Base-by-base conservation (phyloP, 2,113 vertebrate genomes). In the Campylomormyrus tamandua region DNA sequence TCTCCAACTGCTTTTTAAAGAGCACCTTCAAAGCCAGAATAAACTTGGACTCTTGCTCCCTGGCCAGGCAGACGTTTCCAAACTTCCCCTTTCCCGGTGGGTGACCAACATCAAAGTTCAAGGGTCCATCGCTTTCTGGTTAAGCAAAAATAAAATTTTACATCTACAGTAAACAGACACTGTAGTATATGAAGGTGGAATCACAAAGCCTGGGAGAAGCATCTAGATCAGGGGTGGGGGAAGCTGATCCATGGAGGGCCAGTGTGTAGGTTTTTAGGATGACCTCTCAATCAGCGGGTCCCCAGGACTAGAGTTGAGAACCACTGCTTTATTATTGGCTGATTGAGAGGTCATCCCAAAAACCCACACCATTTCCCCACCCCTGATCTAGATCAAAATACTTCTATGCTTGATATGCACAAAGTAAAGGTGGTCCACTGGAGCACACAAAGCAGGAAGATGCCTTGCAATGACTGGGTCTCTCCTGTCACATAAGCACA, bases 61-160 rank as follows among this genome's bases (percentile, higher is more conserved):
- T 95, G 3, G 98, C 98, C 92, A 99, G 94, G 92, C 99, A 99
- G 15, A 99, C 98, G 10, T 98, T 99, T 9, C 98, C 98, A 92
- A 99, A 99, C 92, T 99, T 99, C 24, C 98, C 98, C 93, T 99
- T 99, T 35, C 98, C 98, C 87, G 99, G 93, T 0, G 98, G 97
- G 5, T 97, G 97, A 17, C 98, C 98, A 27, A 99, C 98, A 92
- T 99, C 98, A 94, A 99, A 99, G 31, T 99, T 97, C 98, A 90
- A 99, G 95, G 84, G 93, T 96, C 98, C 98, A 99, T 0, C 96
- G 97, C 90, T 96, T 97, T 90, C 98, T 99, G 93, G 11, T 90
- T 88, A 77, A 80, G 17, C 87, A 86, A 48, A 87, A 50, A 52
- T 15, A 86, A 17, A 17, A 31, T 50, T 15, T 50, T 15, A 8